Evolutionary conservation across 2,888 invertebrate species (phyloP).

Genomic region (Conops quadrifasciatus): DNA sequence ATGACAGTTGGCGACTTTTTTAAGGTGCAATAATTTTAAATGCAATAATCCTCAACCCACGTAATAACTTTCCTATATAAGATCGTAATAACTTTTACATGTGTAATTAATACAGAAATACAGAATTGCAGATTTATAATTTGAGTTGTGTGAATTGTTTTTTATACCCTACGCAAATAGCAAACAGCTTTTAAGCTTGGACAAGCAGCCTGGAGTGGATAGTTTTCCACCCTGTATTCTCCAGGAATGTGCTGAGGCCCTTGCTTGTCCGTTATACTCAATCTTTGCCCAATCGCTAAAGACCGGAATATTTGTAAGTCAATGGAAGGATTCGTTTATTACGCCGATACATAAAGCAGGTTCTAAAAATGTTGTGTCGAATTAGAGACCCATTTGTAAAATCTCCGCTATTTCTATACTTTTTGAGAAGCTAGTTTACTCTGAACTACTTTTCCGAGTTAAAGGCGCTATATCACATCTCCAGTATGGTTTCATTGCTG

Average conservation of each 20-base stretch:
- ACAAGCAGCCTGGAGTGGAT: background rate
- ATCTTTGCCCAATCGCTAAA: background rate
- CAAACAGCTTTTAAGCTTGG: no score
- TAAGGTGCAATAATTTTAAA: no score
- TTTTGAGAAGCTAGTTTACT: constrained; percentile 8
- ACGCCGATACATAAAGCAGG: constrained; percentile 5
- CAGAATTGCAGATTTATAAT: background rate
- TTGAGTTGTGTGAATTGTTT: background rate
- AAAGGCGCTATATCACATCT: background rate
- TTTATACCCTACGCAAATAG: no score
- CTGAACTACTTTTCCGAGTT: background rate
- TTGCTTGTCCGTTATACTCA: no score
- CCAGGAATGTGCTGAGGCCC: background rate
- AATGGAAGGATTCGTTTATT: constrained; percentile 17
- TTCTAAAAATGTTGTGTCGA: constrained; percentile 16
- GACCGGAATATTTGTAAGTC: background rate
- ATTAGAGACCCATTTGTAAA: no score
- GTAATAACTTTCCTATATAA: no score
- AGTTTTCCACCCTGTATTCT: background rate
- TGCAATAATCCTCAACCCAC: no score
- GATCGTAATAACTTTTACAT: background rate
- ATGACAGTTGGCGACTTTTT: background rate
- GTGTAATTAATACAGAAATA: background rate
- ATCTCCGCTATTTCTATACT: background rate
- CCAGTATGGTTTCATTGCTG: constrained; percentile 2